Evolutionary conservation across 2,797 vertebrate genomes (phyloP).

Genomic region (Falco rusticolus): DNA sequence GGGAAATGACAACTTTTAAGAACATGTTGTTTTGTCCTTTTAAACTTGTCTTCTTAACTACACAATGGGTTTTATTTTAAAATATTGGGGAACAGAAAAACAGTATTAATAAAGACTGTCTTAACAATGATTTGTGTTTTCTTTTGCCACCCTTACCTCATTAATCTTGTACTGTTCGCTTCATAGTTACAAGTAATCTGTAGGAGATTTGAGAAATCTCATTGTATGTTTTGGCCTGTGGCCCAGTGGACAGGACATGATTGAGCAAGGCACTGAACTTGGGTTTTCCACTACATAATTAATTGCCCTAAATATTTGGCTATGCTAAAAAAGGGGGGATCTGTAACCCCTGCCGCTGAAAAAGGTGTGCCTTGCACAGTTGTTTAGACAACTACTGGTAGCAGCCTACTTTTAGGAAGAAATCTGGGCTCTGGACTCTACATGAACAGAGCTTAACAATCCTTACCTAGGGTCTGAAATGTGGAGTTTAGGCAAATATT

Average conservation of each 20-base stretch:
- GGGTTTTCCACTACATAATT: background rate
- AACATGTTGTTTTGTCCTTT: slow-evolving; percentile 27
- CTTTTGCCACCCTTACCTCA: background rate
- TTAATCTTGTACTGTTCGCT: background rate
- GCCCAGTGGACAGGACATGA: background rate
- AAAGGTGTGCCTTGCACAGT: background rate
- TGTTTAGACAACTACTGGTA: background rate
- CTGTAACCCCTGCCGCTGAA: background rate
- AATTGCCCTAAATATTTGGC: background rate
- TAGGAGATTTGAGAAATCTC: background rate
- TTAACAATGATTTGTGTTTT: background rate
- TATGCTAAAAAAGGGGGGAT: background rate
- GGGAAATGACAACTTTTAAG: slow-evolving; percentile 13
- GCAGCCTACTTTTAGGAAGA: background rate
- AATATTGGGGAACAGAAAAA: background rate
- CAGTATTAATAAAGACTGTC: background rate
- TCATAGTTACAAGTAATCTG: background rate
- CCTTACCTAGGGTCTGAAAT: background rate
- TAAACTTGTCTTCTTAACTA: slow-evolving; percentile 2
- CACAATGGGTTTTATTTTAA: slow-evolving; percentile 1
- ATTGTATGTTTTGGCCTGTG: background rate
- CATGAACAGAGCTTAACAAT: background rate
- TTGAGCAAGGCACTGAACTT: background rate
- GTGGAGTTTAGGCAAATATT: background rate
- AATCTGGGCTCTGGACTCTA: background rate